Evolutionary conservation across 2,888 invertebrate genomes (phyloP).

Genomic region (Adelphocoris suturalis): DNA sequence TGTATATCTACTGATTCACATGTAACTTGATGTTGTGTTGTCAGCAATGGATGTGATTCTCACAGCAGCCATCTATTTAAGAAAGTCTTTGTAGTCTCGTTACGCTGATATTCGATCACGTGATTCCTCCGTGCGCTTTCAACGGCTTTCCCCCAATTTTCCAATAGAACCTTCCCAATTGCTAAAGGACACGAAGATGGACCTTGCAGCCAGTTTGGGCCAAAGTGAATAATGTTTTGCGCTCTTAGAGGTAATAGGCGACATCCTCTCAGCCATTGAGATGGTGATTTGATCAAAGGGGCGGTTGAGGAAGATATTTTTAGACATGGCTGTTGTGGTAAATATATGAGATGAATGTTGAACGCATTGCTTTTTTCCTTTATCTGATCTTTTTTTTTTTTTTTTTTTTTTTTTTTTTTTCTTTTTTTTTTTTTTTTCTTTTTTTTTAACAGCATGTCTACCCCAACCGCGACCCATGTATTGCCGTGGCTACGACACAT

Average conservation of each 20-base stretch:
- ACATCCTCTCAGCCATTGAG: not conserved
- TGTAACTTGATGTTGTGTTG: too few relatives aligned
- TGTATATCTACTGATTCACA: too few relatives aligned
- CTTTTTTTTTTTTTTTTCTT: too few relatives aligned
- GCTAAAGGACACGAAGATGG: not conserved
- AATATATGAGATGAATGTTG: not conserved
- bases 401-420: too few relatives aligned
- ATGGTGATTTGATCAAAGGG: not conserved
- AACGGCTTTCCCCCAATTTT: conserved; percentile 10
- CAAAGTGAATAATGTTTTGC: conserved; percentile 20
- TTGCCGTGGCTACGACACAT: too few relatives aligned
- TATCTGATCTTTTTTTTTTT: too few relatives aligned
- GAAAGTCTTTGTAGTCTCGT: not conserved
- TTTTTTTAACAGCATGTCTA: too few relatives aligned
- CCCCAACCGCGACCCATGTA: too few relatives aligned
- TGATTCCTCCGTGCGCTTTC: not conserved
- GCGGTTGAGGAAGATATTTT: not conserved
- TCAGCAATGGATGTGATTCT: too few relatives aligned
- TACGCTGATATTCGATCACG: not conserved
- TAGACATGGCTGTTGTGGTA: not conserved
- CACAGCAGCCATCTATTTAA: not conserved
- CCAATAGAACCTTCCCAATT: conserved; percentile 16
- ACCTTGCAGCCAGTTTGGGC: not conserved
- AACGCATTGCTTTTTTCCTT: too few relatives aligned
- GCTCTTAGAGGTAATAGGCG: not conserved